Base-by-base conservation (phyloP, 2,888 invertebrate genomes). In the Ypsolopha scabrella region DNA sequence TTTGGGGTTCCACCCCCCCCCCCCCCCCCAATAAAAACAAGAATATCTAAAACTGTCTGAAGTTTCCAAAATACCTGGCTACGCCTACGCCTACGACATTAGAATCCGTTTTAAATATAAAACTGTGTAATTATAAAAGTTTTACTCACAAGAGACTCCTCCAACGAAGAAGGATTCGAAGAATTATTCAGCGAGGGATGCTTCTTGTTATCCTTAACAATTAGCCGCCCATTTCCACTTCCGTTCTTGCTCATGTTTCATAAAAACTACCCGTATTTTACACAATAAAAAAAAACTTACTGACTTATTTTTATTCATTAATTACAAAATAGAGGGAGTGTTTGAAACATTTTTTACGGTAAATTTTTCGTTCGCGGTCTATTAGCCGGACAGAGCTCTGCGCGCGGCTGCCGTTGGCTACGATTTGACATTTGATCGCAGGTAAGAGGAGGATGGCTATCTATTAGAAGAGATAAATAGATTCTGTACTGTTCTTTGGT, bases 331-430 rank as follows among this genome's bases (percentile, higher is more conserved):
- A 3, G 36, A 37, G 7, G 4, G 13, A 38, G 7, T 11, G 9
- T 11, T 11, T n/a, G 11, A 14, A 37, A n/a, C 48, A 48, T 48
- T 48, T 48, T 48, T 39, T 24, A 14, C 33, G 11, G 45, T 10
- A 34, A 45, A 34, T 33, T 33, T 24, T 14, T 34, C 24, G 41
- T 24, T 34, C 24, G 41, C 39, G 41, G 47, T 50, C 24, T 24
- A 24, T 24, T 2, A 24, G 24, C 24, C 34, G 51, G 9, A 11
- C 34, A 50, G 33, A 51, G 49, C 48, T 38, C 24, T n/a, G 39
- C 57, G 65, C 66, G 65, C 72, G 69, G 62, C 73, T 64, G 64
- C 50, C 63, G 60, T 48, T 63, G 55, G 55, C 53, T 57, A 54
- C 55, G 62, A 57, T 70, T 68, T 72, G 68, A 65, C 65, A 62